Percentiles rank a stretch among this genome's conserved stretches.
These are phyloP conservation scores for Lepilemur ruficaudatus DNA, from an alignment of 2,797 vertebrate species.

Conservation along the genomic window DNA sequence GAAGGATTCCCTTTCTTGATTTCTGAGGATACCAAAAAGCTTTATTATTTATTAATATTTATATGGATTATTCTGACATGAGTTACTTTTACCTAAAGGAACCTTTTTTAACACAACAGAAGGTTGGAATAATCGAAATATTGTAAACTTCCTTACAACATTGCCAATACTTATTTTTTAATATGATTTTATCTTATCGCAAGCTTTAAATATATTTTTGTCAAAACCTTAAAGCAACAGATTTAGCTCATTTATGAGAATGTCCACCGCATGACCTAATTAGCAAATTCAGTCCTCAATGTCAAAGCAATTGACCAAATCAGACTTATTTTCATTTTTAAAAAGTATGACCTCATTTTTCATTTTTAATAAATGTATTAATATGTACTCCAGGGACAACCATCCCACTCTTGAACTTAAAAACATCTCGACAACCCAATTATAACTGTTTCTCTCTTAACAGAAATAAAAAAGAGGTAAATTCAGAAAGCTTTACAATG, in stretches of 20 bases:
- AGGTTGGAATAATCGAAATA: conserved; percentile 14
- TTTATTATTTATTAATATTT: conserved; percentile 27
- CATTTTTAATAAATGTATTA: conserved; percentile 18
- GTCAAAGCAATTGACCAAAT: not conserved
- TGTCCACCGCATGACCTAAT: not conserved
- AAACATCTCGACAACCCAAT: not conserved
- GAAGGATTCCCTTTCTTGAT: not conserved
- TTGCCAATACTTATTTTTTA: not conserved
- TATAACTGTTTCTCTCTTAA: not conserved
- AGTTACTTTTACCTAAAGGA: not conserved
- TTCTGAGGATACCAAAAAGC: not conserved
- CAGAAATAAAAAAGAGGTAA: not conserved
- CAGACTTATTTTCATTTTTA: not conserved
- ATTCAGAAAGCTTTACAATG: not conserved
- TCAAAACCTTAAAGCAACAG: conserved; percentile 4
- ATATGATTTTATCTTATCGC: not conserved
- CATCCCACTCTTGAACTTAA: conserved; percentile 1
- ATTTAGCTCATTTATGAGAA: not conserved
- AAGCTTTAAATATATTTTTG: conserved; percentile 32
- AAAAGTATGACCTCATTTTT: conserved; percentile 11
- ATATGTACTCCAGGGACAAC: not conserved
- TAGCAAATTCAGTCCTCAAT: not conserved
- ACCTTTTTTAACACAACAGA: not conserved
- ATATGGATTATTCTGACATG: not conserved
- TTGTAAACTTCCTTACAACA: not conserved